Evolutionary conservation across 2,113 vertebrate genomes (phyloP).

Genomic region (Tyto alba): DNA sequence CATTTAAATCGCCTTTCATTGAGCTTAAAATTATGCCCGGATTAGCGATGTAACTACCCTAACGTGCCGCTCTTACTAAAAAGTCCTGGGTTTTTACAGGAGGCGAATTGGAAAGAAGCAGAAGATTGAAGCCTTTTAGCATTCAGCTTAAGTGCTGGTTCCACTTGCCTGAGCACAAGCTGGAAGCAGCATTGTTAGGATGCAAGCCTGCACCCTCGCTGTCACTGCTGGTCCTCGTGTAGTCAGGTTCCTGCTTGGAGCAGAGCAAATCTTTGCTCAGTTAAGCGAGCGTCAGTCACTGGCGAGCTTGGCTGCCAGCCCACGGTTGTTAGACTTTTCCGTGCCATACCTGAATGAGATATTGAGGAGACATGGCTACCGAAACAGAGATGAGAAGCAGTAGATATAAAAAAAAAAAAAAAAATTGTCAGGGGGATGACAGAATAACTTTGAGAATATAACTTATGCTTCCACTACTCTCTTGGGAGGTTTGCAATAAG

Average conservation of each 20-base stretch:
- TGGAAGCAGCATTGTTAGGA: constrained; percentile 64
- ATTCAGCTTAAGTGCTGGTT: constrained; percentile 63
- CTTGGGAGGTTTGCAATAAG: background rate
- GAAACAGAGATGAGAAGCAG: constrained; percentile 44
- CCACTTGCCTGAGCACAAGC: constrained; percentile 70
- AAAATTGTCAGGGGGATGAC: constrained; percentile 63
- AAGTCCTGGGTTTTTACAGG: constrained; percentile 39
- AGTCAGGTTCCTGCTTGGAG: constrained; percentile 64
- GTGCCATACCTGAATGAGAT: constrained; percentile 73
- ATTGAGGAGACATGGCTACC: constrained; percentile 66
- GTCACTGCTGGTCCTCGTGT: constrained; percentile 58
- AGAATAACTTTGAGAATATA: constrained; percentile 64
- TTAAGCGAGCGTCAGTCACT: constrained; percentile 73
- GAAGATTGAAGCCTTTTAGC: constrained; percentile 63
- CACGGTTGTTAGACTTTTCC: constrained; percentile 59
- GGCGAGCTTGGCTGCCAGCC: constrained; percentile 67
- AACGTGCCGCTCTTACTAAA: constrained; percentile 50
- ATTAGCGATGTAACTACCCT: constrained; percentile 38
- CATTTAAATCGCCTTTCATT: constrained; percentile 29
- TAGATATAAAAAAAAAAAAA: constrained; percentile 19
- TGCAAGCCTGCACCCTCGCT: constrained; percentile 60
- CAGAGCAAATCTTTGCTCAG: constrained; percentile 76
- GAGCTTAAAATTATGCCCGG: constrained; percentile 15
- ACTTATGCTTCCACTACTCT: background rate
- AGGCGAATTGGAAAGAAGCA: constrained; percentile 47